Evolutionary conservation across 2,113 vertebrate genomes (phyloP).

Genomic region (Dipodomys spectabilis): DNA sequence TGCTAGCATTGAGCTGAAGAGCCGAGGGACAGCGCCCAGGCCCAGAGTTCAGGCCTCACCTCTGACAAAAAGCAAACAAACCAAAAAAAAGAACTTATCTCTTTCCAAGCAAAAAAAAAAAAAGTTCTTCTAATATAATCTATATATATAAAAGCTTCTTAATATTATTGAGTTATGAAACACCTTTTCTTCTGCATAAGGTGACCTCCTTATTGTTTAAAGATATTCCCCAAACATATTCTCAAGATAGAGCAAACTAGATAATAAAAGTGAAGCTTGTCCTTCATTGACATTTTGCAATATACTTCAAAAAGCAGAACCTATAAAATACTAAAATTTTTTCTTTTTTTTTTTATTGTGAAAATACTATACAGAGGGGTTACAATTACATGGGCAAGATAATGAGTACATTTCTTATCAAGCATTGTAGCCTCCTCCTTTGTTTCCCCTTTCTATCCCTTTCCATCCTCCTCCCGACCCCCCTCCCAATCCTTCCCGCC

Average conservation of each 20-base stretch:
- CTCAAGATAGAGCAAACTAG: conserved; percentile 59
- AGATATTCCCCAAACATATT: conserved; percentile 53
- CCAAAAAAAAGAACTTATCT: neutral
- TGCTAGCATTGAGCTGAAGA: too few species aligned
- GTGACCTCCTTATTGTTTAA: conserved; percentile 57
- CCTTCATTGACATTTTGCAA: conserved; percentile 58
- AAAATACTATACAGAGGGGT: too few species aligned
- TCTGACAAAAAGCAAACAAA: too few species aligned
- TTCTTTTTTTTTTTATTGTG: neutral
- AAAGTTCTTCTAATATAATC: conserved; percentile 35
- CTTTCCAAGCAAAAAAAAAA: conserved; percentile 32
- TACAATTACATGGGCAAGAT: too few species aligned
- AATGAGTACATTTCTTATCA: too few species aligned
- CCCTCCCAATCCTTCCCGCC: too few species aligned
- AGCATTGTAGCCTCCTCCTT: too few species aligned
- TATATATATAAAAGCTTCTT: conserved; percentile 47
- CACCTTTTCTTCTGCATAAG: conserved; percentile 55
- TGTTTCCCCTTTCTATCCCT: too few species aligned
- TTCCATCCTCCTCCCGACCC: too few species aligned
- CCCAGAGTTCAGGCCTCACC: too few species aligned
- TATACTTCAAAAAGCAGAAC: conserved; percentile 61
- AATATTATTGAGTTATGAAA: conserved; percentile 31
- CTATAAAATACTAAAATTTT: conserved; percentile 47
- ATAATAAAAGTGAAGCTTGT: conserved; percentile 43
- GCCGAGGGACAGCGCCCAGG: too few species aligned